phyloP scores from a whole-genome alignment of 2,888 invertebrate species.

The Conchocele bisecta region DNA sequence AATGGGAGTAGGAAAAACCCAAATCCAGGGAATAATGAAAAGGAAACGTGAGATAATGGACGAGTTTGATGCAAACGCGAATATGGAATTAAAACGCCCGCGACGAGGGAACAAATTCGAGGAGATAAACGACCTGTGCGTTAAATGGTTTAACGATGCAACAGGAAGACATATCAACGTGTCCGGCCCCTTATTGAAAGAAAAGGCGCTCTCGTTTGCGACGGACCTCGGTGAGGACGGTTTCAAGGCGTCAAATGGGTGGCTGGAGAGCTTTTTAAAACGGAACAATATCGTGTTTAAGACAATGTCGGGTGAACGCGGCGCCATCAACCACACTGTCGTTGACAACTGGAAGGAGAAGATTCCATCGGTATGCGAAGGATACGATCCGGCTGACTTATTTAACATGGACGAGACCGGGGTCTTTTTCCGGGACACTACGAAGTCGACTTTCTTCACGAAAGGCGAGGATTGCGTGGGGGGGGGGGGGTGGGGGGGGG shows the following conservation, averaged over 20 bases:
- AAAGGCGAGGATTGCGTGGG: background rate
- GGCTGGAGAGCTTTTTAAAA: slow-evolving; percentile 28
- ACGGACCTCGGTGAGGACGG: slow-evolving; percentile 6
- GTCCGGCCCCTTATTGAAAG: slow-evolving; percentile 5
- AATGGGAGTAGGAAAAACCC: background rate
- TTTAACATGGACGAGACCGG: slow-evolving; percentile 5
- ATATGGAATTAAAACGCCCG: background rate
- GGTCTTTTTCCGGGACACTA: slow-evolving; percentile 10
- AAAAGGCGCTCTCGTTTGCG: slow-evolving; percentile 6
- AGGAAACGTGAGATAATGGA: slow-evolving; percentile 1
- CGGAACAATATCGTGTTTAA: slow-evolving; percentile 29
- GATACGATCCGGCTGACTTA: slow-evolving; percentile 14
- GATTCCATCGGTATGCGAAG: slow-evolving; percentile 35
- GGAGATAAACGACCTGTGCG: background rate
- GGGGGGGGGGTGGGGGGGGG: background rate
- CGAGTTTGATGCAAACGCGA: background rate
- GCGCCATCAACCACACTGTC: slow-evolving; percentile 17
- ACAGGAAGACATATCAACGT: background rate
- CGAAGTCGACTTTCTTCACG: background rate
- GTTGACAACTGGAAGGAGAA: slow-evolving; percentile 36
- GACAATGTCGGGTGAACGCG: slow-evolving; percentile 36
- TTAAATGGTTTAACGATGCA: background rate
- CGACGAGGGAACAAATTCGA: background rate
- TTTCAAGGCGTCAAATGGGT: slow-evolving; percentile 36
- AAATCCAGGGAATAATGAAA: background rate